Conservation (phyloP, 2,888 invertebrate genomes). For the Lycia hirtaria region DNA sequence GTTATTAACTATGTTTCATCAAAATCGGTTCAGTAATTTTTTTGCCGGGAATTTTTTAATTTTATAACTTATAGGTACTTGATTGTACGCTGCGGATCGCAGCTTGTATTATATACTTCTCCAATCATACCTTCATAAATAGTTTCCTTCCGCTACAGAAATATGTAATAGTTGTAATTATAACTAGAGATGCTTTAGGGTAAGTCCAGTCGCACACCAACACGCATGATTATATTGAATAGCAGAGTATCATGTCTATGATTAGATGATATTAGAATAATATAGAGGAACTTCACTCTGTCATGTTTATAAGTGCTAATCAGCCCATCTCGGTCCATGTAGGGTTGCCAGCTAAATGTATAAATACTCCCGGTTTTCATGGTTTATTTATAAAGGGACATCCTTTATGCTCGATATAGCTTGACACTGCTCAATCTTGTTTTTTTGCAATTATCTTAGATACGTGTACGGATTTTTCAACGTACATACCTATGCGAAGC, state of each 20-base stretch:
- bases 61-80: no score
- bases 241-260: background rate
- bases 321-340: background rate
- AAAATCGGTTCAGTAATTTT: no score
- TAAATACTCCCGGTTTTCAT: background rate
- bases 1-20: no score
- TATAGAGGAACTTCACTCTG: background rate
- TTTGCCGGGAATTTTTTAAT: no score
- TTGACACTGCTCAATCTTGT: background rate
- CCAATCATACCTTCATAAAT: background rate
- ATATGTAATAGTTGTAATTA: background rate
- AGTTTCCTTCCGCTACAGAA: background rate
- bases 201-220: constrained; percentile 1
- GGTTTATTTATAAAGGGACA: constrained; percentile 3
- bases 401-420: background rate
- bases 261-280: constrained; percentile 12
- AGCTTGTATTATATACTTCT: no score
- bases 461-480: no score
- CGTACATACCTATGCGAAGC: no score
- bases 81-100: no score
- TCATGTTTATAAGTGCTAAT: constrained; percentile 10
- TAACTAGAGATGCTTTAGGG: background rate
- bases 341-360: constrained; percentile 6
- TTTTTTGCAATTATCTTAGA: no score
- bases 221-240: background rate